Evolutionary conservation across 2,797 vertebrate species (phyloP).

Genomic region (Erithacus rubecula): DNA sequence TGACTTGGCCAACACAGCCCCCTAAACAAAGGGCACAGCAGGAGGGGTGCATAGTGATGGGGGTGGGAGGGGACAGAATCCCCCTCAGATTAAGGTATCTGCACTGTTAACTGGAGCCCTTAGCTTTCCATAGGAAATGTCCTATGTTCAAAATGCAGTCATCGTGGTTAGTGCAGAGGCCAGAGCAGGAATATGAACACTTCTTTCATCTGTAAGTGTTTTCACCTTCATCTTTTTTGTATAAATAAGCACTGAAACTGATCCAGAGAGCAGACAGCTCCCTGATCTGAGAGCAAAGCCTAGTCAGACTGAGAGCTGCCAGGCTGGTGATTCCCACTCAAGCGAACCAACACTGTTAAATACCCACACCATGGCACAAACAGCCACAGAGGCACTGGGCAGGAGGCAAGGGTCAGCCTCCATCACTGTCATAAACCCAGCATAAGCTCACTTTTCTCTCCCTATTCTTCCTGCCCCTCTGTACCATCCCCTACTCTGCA

Average conservation of each 20-base stretch:
- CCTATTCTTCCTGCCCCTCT: background rate
- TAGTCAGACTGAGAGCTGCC: background rate
- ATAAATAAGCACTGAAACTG: background rate
- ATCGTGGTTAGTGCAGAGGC: background rate
- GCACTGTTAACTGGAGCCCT: rapidly evolving
- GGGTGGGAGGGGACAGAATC: background rate
- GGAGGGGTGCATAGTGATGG: rapidly evolving
- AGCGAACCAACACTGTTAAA: rapidly evolving
- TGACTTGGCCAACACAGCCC: background rate
- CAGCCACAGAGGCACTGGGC: background rate
- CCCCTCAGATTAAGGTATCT: background rate
- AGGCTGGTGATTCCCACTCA: background rate
- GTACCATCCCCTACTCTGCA: background rate
- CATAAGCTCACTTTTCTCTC: rapidly evolving
- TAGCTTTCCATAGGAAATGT: background rate
- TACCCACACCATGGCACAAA: rapidly evolving
- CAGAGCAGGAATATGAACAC: background rate
- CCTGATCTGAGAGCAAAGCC: background rate
- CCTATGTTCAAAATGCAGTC: background rate
- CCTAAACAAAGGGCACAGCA: background rate
- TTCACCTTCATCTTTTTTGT: background rate
- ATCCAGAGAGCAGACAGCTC: background rate
- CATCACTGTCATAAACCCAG: background rate
- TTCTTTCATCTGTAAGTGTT: background rate
- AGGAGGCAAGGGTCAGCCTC: background rate